phyloP scores from a whole-genome alignment of 2,113 vertebrate genomes.

The Argyrosomus japonicus region DNA sequence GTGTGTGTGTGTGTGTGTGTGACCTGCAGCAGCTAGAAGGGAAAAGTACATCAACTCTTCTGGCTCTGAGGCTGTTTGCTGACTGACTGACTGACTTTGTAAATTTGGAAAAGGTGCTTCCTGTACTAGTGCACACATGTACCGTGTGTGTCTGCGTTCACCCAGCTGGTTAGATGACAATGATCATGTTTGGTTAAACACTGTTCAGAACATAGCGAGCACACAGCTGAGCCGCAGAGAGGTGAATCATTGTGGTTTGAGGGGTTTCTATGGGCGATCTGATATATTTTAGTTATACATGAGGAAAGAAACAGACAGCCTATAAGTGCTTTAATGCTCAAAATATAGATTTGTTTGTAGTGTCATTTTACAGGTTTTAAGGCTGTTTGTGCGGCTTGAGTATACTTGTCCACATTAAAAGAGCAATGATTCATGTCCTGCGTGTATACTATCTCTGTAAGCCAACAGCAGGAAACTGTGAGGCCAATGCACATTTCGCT shows the following conservation, averaged over 20 bases:
- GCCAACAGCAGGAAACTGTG: constrained; percentile 11
- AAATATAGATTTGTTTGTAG: background rate
- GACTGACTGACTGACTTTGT: background rate
- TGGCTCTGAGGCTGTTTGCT: background rate
- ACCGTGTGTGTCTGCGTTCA: no score
- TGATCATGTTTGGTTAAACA: background rate
- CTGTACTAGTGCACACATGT: background rate
- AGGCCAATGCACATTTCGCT: background rate
- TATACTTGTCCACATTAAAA: background rate
- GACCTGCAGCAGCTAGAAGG: constrained; percentile 7
- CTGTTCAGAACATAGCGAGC: background rate
- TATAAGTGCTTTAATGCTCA: background rate
- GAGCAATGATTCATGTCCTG: background rate
- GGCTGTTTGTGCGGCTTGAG: background rate
- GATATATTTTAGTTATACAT: no score
- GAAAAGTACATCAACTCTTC: background rate
- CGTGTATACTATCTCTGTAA: background rate
- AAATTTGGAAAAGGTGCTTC: background rate
- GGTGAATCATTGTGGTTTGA: background rate
- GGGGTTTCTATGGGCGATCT: no score
- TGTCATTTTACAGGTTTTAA: background rate
- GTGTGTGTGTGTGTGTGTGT: constrained; percentile 22
- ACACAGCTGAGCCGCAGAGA: background rate
- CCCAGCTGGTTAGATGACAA: constrained; percentile 4
- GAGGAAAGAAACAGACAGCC: background rate